phyloP scores from a whole-genome alignment of 2,888 invertebrate species.

The Drosophila melanosoma region DNA sequence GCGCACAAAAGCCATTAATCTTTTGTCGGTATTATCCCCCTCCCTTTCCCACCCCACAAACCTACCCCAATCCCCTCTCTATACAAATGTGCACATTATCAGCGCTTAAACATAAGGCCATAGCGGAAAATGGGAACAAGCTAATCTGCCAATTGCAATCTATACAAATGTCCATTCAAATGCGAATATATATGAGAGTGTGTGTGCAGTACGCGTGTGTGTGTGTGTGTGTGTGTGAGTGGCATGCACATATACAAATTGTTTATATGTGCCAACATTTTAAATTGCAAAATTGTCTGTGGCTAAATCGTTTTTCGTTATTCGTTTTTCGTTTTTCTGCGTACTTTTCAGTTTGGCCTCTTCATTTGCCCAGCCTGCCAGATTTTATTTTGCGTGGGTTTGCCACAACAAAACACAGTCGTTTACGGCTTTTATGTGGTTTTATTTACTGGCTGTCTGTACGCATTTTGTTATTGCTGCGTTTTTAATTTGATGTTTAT shows the following conservation, averaged over 20 bases:
- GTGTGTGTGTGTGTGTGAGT: slow-evolving; percentile 13
- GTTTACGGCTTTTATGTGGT: slow-evolving; percentile 74
- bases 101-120: slow-evolving; percentile 58
- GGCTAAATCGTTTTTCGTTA: slow-evolving; percentile 72
- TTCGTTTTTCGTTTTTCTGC: slow-evolving; percentile 5
- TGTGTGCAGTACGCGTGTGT: slow-evolving; percentile 12
- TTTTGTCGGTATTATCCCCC: slow-evolving; percentile 32
- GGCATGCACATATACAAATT: slow-evolving; percentile 51
- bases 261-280: slow-evolving; percentile 71
- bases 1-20: slow-evolving; percentile 69
- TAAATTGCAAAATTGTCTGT: slow-evolving; percentile 79
- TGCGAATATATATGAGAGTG: slow-evolving; percentile 5
- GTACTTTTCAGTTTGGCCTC: slow-evolving; percentile 11
- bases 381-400: slow-evolving; percentile 46
- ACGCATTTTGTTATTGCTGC: slow-evolving; percentile 43
- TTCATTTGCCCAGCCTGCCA: slow-evolving; percentile 18
- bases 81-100: slow-evolving; percentile 60
- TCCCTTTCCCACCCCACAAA: too few relatives aligned
- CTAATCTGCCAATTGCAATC: slow-evolving; percentile 74
- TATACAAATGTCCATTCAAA: slow-evolving; percentile 46
- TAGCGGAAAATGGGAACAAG: slow-evolving; percentile 42
- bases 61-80: not conserved
- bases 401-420: slow-evolving; percentile 59
- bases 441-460: slow-evolving; percentile 60
- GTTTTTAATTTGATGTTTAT: slow-evolving; percentile 76